A percentile compares a stretch with the other conserved stretches of the same genome.
These are phyloP conservation scores for Onthophagus taurus DNA, from an alignment of 1,140 invertebrate genomes.

Conservation along the genomic window DNA sequence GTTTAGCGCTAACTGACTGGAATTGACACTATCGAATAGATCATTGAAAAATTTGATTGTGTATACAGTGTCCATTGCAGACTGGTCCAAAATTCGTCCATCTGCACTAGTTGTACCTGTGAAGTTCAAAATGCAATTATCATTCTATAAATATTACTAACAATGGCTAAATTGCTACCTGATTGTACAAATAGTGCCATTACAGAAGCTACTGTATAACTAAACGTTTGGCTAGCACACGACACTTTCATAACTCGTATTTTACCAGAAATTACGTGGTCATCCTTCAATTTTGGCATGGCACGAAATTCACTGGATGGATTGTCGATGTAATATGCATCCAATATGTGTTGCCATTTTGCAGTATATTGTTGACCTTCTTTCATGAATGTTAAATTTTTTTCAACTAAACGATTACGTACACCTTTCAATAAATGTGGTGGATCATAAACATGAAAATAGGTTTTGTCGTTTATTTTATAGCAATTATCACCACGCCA, in stretches of 20 bases:
- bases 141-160: too few species aligned
- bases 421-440: slow-evolving; percentile 14
- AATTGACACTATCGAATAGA: slow-evolving; percentile 13
- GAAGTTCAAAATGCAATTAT: too few species aligned
- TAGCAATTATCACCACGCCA: too few species aligned
- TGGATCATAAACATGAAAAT: too few species aligned
- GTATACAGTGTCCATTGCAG: slow-evolving; percentile 3
- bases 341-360: slow-evolving; percentile 17
- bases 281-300: slow-evolving; percentile 3
- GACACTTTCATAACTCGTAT: slow-evolving; percentile 18
- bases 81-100: neutral
- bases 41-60: slow-evolving; percentile 1
- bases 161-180: too few species aligned
- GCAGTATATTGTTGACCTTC: slow-evolving; percentile 13
- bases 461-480: too few species aligned
- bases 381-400: slow-evolving; percentile 12
- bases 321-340: slow-evolving; percentile 9
- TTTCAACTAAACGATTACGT: slow-evolving; percentile 11
- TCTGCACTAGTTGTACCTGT: neutral
- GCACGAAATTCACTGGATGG: neutral
- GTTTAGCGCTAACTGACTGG: neutral
- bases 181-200: neutral
- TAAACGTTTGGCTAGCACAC: slow-evolving; percentile 5
- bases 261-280: slow-evolving; percentile 8
- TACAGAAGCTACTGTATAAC: slow-evolving; percentile 2